phyloP scores from a whole-genome alignment of 2,797 vertebrate species.

The Siniperca scherzeri region DNA sequence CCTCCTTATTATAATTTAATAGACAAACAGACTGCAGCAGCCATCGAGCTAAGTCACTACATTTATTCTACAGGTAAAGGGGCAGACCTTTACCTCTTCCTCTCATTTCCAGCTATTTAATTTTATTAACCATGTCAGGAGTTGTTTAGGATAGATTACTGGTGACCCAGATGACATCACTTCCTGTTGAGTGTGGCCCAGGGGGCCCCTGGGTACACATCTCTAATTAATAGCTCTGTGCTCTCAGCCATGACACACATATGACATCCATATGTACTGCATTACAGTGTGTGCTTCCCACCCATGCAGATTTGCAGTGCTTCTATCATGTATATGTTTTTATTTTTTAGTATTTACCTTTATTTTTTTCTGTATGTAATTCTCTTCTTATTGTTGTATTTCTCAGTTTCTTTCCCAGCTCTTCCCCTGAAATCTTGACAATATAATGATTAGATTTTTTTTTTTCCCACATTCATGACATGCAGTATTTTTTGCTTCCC shows the following conservation, averaged over 20 bases:
- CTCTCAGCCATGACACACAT: constrained; percentile 60
- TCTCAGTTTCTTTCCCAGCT: background rate
- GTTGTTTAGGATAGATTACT: constrained; percentile 51
- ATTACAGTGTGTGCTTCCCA: constrained; percentile 8
- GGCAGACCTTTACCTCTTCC: background rate
- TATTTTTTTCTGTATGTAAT: background rate
- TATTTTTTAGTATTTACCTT: background rate
- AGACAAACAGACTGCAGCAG: constrained; percentile 12
- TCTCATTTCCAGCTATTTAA: constrained; percentile 4
- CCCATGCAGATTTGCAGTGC: background rate
- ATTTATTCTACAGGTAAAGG: constrained; percentile 1
- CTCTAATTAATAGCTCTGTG: constrained; percentile 68
- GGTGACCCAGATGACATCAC: constrained; percentile 69
- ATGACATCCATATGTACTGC: constrained; percentile 62
- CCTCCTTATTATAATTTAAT: constrained; percentile 31
- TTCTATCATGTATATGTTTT: background rate
- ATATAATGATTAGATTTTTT: background rate
- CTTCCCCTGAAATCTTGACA: background rate
- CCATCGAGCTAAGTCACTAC: background rate
- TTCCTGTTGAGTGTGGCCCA: constrained; percentile 62
- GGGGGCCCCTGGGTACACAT: constrained; percentile 47
- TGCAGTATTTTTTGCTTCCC: background rate
- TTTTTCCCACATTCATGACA: background rate
- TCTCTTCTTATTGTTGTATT: background rate
- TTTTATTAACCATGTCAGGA: constrained; percentile 31